Evolutionary conservation across 2,797 vertebrate species (phyloP).

Genomic region (Moxostoma hubbsi): DNA sequence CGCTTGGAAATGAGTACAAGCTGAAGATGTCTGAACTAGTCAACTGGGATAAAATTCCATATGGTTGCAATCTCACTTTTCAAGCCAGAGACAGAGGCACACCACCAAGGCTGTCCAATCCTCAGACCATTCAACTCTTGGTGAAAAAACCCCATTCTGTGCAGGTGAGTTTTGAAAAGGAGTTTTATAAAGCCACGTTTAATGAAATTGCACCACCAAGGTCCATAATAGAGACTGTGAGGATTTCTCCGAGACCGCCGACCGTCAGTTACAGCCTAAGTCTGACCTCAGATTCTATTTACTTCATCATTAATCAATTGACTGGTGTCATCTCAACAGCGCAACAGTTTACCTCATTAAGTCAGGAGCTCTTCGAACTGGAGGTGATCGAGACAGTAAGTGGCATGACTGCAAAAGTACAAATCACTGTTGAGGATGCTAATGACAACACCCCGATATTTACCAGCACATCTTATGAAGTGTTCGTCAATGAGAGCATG

Average conservation of each 20-base stretch:
- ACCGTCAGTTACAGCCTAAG: conserved; percentile 86
- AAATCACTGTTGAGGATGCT: conserved; percentile 85
- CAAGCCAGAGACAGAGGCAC: conserved; percentile 94
- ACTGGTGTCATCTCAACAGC: conserved; percentile 90
- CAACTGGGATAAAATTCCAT: conserved; percentile 86
- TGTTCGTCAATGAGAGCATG: conserved; percentile 86
- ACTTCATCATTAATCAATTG: conserved; percentile 86
- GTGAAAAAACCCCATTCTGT: conserved; percentile 82
- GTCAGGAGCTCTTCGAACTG: conserved; percentile 83
- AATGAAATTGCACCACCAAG: conserved; percentile 91
- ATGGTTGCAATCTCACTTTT: conserved; percentile 91
- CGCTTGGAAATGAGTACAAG: conserved; percentile 86
- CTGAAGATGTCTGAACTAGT: conserved; percentile 82
- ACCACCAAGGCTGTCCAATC: conserved; percentile 87
- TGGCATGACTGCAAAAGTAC: conserved; percentile 81
- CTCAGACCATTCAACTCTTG: conserved; percentile 82
- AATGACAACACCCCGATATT: conserved; percentile 92
- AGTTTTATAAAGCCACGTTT: conserved; percentile 86
- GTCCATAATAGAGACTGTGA: conserved; percentile 88
- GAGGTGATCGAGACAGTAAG: conserved; percentile 87
- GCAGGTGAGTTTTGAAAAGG: conserved; percentile 84
- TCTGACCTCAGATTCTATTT: conserved; percentile 77
- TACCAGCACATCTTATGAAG: conserved; percentile 82
- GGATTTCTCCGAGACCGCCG: conserved; percentile 80
- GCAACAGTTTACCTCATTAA: conserved; percentile 80